phyloP scores from a whole-genome alignment of 2,888 invertebrate species.

The Troides oblongomaculatus region DNA sequence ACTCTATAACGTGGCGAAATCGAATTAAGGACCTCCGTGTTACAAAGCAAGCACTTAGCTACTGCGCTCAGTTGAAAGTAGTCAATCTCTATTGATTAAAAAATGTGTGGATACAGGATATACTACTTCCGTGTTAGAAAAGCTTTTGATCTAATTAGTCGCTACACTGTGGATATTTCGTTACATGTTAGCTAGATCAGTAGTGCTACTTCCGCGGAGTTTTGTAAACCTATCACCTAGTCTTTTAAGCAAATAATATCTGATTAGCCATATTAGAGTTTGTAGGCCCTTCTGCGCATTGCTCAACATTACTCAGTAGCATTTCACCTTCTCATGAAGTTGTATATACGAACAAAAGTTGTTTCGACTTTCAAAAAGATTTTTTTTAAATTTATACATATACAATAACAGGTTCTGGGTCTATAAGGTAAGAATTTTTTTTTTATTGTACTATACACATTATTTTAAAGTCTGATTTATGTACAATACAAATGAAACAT shows the following conservation, averaged over 20 bases:
- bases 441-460: not conserved
- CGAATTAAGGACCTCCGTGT: no score
- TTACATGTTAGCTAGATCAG: slow-evolving; percentile 14
- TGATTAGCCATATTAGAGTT: not conserved
- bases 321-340: not conserved
- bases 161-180: slow-evolving; percentile 5
- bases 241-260: not conserved
- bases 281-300: not conserved
- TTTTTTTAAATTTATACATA: no score
- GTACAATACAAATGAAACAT: not conserved
- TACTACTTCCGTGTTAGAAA: not conserved
- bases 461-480: not conserved
- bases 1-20: no score
- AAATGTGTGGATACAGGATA: not conserved
- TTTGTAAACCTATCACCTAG: slow-evolving; percentile 15
- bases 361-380: no score
- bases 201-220: not conserved
- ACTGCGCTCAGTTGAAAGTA: no score
- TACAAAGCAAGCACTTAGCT: no score
- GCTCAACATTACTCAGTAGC: not conserved
- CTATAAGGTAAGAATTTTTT: not conserved
- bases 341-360: not conserved
- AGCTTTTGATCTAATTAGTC: slow-evolving; percentile 8
- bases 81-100: no score
- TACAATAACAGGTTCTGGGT: not conserved